These are phyloP conservation scores for Atta texana DNA, from an alignment of 1,140 invertebrate species.

Conservation along the genomic window DNA sequence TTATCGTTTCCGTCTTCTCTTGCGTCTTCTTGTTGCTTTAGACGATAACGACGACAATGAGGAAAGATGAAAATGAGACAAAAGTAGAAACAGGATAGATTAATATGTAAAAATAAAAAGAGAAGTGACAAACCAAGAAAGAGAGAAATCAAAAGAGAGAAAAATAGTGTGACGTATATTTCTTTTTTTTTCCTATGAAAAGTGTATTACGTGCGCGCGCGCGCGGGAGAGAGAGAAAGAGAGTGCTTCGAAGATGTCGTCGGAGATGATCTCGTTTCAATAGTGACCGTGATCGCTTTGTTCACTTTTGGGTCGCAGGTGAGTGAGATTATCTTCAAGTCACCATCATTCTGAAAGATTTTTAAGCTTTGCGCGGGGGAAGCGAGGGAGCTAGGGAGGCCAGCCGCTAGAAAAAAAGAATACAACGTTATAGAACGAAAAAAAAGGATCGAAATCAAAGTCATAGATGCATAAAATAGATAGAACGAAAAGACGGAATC, in stretches of 20 bases:
- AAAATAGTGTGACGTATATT: conserved; percentile 71
- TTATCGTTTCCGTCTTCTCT: conserved; percentile 76
- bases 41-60: conserved; percentile 39
- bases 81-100: conserved; percentile 56
- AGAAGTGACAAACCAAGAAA: conserved; percentile 55
- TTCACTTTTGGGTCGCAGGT: conserved; percentile 85
- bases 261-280: conserved; percentile 80
- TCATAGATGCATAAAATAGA: conserved; percentile 42
- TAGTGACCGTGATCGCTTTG: conserved; percentile 81
- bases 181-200: conserved; percentile 57
- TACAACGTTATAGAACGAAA: conserved; percentile 41
- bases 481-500: conserved; percentile 45
- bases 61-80: not conserved
- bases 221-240: conserved; percentile 67
- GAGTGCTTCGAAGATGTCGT: conserved; percentile 84
- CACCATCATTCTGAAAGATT: conserved; percentile 84
- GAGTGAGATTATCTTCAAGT: conserved; percentile 85
- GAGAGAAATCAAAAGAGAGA: conserved; percentile 61
- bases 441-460: conserved; percentile 68
- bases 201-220: conserved; percentile 69
- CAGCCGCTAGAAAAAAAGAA: conserved; percentile 81
- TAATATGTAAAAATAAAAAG: conserved; percentile 63
- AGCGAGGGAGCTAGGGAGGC: conserved; percentile 85
- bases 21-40: conserved; percentile 73
- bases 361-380: conserved; percentile 85